phyloP scores from a whole-genome alignment of 2,113 vertebrate species.

The Cyphomyrus discorhynchus region DNA sequence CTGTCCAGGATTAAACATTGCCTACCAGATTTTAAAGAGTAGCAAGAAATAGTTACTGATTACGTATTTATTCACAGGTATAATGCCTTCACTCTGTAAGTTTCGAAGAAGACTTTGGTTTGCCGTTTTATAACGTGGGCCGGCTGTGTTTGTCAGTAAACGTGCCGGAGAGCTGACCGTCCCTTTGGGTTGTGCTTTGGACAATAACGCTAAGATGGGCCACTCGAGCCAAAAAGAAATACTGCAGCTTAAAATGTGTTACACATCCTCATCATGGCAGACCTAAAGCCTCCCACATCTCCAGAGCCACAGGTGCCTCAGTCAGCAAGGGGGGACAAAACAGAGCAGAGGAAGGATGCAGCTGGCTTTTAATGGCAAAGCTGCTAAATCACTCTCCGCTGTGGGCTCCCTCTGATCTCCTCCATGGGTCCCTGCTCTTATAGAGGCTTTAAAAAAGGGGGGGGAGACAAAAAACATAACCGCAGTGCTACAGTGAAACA shows the following conservation, averaged over 20 bases:
- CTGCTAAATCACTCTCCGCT: not conserved
- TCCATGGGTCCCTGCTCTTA: not conserved
- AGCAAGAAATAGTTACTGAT: not conserved
- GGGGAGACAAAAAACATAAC: constrained; percentile 22
- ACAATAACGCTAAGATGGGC: not conserved
- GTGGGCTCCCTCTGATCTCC: constrained; percentile 9
- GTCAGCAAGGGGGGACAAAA: not conserved
- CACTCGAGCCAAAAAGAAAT: not conserved
- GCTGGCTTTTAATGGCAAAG: not conserved
- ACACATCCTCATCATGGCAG: not conserved
- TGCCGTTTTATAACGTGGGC: not conserved
- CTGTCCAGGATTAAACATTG: not conserved
- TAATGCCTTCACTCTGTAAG: not conserved
- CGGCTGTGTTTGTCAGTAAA: not conserved
- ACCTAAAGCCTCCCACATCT: not conserved
- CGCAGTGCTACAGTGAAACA: constrained; percentile 31
- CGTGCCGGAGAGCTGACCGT: not conserved
- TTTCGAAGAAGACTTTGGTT: not conserved
- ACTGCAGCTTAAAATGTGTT: not conserved
- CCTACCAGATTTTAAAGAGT: not conserved
- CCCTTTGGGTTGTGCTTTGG: not conserved
- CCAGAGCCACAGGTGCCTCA: not conserved
- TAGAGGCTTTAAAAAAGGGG: not conserved
- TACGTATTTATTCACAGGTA: not conserved
- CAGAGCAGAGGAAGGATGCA: not conserved